A percentile compares a stretch with the other conserved stretches of the same genome.
phyloP scores from a whole-genome alignment of 2,797 vertebrate genomes.

The Sylvia borin region DNA sequence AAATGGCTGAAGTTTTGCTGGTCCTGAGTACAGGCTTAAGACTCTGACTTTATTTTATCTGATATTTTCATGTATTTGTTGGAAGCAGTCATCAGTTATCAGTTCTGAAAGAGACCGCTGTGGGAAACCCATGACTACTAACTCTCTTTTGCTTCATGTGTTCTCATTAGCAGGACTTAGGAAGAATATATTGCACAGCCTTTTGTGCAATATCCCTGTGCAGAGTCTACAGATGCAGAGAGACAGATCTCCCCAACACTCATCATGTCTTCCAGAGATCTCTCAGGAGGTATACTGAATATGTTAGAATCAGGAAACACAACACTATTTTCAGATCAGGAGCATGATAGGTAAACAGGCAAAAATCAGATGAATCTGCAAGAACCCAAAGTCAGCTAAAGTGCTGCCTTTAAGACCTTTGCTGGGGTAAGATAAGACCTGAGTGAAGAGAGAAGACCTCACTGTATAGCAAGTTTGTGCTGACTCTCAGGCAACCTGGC shows the following conservation, averaged over 20 bases:
- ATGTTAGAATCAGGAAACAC: neutral
- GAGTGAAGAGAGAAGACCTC: neutral
- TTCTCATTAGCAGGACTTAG: neutral
- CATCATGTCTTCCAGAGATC: neutral
- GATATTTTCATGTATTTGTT: neutral
- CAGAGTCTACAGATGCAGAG: neutral
- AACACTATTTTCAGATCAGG: neutral
- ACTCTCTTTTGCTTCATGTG: neutral
- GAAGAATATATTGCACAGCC: neutral
- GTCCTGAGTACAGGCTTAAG: neutral
- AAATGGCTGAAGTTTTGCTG: neutral
- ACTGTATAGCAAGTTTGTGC: neutral
- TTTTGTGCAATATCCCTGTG: neutral
- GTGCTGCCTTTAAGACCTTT: conserved; percentile 1
- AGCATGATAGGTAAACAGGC: neutral
- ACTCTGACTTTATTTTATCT: neutral
- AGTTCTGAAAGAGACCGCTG: neutral
- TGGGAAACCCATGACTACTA: neutral
- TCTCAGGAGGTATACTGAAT: neutral
- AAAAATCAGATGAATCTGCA: neutral
- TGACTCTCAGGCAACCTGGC: neutral
- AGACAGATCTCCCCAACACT: neutral
- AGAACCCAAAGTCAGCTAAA: neutral
- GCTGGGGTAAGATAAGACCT: neutral
- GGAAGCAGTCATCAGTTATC: neutral